These are phyloP conservation scores for Heloderma charlesbogerti DNA, from an alignment of 2,113 vertebrate species.

Conservation along the genomic window DNA sequence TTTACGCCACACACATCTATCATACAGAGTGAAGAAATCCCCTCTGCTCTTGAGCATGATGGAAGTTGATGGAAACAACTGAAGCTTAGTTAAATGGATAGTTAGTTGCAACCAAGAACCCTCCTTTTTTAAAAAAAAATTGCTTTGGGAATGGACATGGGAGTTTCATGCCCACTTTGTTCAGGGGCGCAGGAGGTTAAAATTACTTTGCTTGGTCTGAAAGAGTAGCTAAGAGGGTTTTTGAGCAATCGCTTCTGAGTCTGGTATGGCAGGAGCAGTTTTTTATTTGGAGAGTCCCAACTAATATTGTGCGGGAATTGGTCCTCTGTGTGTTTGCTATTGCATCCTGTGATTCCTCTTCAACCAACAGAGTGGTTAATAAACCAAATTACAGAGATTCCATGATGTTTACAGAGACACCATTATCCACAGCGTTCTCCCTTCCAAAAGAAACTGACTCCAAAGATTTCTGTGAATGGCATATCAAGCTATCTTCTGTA, in stretches of 20 bases:
- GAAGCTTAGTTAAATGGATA: not conserved
- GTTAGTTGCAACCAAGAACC: not conserved
- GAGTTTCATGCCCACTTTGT: not conserved
- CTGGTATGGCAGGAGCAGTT: not conserved
- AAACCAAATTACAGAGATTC: not conserved
- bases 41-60: not conserved
- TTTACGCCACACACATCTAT: not conserved
- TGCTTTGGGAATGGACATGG: not conserved
- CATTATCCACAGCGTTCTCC: not conserved
- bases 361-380: not conserved
- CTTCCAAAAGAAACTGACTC: not conserved
- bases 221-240: not conserved
- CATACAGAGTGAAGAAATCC: not conserved
- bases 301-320: not conserved
- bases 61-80: not conserved
- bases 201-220: not conserved
- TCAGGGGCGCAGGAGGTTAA: too few species aligned
- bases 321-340: not conserved
- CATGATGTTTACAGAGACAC: not conserved
- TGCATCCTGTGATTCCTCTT: not conserved
- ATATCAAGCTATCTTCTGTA: not conserved
- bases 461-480: not conserved
- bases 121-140: not conserved
- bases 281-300: not conserved
- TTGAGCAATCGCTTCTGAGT: constrained; percentile 4